Evolutionary conservation across 2,888 invertebrate genomes (phyloP), one percentile per base, ranked within the genome.

Genomic region (Trichogramma evanescens): DNA sequence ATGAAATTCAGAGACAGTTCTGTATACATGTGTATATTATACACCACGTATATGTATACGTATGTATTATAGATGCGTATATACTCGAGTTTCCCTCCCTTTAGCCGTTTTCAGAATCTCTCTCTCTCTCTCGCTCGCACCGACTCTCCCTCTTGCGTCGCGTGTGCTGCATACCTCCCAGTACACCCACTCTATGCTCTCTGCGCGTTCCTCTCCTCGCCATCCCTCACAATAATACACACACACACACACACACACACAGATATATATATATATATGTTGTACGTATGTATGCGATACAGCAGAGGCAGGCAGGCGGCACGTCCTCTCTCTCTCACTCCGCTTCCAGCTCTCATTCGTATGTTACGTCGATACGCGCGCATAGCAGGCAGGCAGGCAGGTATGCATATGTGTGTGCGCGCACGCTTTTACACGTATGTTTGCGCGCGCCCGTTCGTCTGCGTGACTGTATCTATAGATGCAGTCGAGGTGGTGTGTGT

Each of bases 321-420:
- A 43, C 6, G 41, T 54, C 45, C 45, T 54, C 54, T 54, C 51
- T n/a, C 26, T 50, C 50, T 39, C 51, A 26, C 26, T 51, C 51
- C 26, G 10, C 39, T 44, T n/a, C 26, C 10, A 6, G n/a, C 45
- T 6, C 39, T 38, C 39, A 26, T 13, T 43, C 51, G 51, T n/a
- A 51, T 51, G 38, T 26, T 26, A n/a, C 38, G n/a, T n/a, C 40
- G 13, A 40, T n/a, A 40, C 39, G n/a, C 51, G 6, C 50, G 40
- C 40, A n/a, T 9, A n/a, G 40, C 10, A 9, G 50, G 39, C 51
- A 9, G 50, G 39, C 51, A 9, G 51, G 38, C 51, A 26, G 13
- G 51, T n/a, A 5, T 13, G 39, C 51, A 38, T 13, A 39, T n/a
- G 51, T 40, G 51, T 40, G 10, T 48, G 10, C 38, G 41, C 41